Base-by-base conservation (phyloP, 2,797 vertebrate genomes). In the Melanitta fusca region DNA sequence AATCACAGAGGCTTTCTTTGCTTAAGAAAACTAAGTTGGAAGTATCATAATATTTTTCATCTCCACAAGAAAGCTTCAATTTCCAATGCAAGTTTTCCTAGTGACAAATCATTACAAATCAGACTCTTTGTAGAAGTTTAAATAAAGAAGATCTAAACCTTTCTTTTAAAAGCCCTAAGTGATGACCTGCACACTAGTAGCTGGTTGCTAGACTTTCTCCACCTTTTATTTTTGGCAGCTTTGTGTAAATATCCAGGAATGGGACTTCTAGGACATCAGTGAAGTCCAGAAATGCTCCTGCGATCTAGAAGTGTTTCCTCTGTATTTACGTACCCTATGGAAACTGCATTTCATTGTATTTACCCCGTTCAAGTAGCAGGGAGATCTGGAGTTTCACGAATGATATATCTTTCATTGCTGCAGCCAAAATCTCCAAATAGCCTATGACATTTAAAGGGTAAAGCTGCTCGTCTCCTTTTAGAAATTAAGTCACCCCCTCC, bases 401-500 rank as follows among this genome's bases (percentile, higher is more conserved):
- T 79, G 90, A 86, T 58, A 53, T 10, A 75, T 43, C 91, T 84
- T 65, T 79, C 66, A 81, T 79, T 79, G 74, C 62, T 56, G 45
- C 51, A 94, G 85, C 51, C 77, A 94, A 88, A 45, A 88, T 56
- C 51, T 79, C 66, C 36, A 79, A 80, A 95, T 32, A 90, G 62
- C 38, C 85, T 45, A 47, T 75, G 73, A 88, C 62, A 81, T 81
- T 94, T 93, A 88, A 89, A 89, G 43, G 24, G 24, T 85, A 92
- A 94, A 91, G 61, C 61, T 88, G 57, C 51, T 41, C 68, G 36
- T 15, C 53, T 82, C 49, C 53, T 83, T 58, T 66, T 47, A 94
- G 83, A 95, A 72, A 82, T 78, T 41, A 91, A 96, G 83, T 70
- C 82, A 81, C 4, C 8, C 20, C 13, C 73, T 81, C 25, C 22